Base-by-base conservation (phyloP, 2,888 invertebrate species). In the Nemotelus pantherinus region DNA sequence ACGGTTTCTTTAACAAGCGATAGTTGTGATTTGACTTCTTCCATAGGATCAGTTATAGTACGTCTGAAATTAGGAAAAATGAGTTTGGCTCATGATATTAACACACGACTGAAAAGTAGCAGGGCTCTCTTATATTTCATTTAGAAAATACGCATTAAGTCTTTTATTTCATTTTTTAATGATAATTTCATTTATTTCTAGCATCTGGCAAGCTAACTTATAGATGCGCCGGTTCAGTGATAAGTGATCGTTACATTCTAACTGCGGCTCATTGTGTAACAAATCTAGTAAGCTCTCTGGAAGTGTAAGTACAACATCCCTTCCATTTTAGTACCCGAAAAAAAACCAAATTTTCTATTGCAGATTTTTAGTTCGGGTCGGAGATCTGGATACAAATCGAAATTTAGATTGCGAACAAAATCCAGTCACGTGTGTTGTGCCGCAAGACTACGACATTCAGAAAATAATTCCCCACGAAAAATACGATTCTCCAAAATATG, bases 191-290 rank as follows among this genome's bases (percentile, higher is more conserved):
- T 25, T 25, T 25, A 25, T 25, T 71, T 71, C 25, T 55, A 83
- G 83, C 83, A 50, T 83, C 83, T 2, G 80, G 81, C 41, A 79
- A 76, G 78, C 82, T 86, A n/a, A 85, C 84, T 68, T 86, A 86
- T 79, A 83, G 87, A 63, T 87, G 87, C 78, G 85, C 87, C 6
- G 91, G 90, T 5, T 88, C 90, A 0, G 86, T 91, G 0, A 90
- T 91, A 78, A 89, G 86, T 63, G 84, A 88, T 77, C 85, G 87
- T 82, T 90, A 90, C 81, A 87, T 91, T 47, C 82, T 91, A 77
- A 91, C 91, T 0, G 91, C 91, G 2, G 91, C 91, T 0, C 91
- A 91, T 81, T 91, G 91, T 81, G 89, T 90, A 1, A 84, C 88
- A 1, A 88, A 89, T 81, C 83, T 90, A 67, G 88, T 89, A 0